Evolutionary conservation across 2,888 invertebrate genomes (phyloP).

Genomic region (Ferrisia virgata): DNA sequence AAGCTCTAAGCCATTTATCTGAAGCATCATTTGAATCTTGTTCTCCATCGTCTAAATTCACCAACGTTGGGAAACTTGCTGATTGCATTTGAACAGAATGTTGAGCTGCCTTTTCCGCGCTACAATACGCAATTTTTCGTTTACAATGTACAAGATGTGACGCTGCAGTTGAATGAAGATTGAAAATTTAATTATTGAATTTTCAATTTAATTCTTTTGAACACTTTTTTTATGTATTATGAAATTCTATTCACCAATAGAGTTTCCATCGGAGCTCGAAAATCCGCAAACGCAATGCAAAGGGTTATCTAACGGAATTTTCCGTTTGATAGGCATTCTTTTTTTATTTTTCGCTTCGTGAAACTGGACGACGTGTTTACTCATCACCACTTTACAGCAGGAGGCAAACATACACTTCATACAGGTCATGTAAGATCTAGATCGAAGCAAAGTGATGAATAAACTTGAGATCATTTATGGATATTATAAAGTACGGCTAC

Average conservation of each 20-base stretch:
- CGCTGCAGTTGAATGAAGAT: background rate
- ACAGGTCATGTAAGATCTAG: background rate
- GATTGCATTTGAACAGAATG: conserved; percentile 56
- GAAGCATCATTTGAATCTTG: conserved; percentile 47
- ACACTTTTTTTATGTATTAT: background rate
- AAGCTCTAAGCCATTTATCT: conserved; percentile 49
- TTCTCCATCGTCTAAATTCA: conserved; percentile 50
- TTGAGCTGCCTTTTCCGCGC: conserved; percentile 62
- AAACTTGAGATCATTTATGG: background rate
- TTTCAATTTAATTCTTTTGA: background rate
- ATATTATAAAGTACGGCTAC: background rate
- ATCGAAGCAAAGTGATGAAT: background rate
- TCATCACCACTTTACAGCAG: conserved; percentile 33
- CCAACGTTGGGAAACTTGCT: conserved; percentile 50
- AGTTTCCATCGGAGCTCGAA: conserved; percentile 57
- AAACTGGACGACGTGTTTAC: background rate
- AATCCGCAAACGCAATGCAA: conserved; percentile 79
- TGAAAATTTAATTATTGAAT: background rate
- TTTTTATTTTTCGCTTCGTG: conserved; percentile 7
- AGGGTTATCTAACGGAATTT: conserved; percentile 54
- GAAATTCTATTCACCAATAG: conserved; percentile 52
- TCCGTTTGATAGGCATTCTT: background rate
- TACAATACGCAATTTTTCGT: conserved; percentile 68
- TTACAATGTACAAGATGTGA: conserved; percentile 69
- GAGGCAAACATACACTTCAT: conserved; percentile 30